These are phyloP conservation scores for Lepidurus apus DNA, from an alignment of 1,140 invertebrate species.

Conservation along the genomic window DNA sequence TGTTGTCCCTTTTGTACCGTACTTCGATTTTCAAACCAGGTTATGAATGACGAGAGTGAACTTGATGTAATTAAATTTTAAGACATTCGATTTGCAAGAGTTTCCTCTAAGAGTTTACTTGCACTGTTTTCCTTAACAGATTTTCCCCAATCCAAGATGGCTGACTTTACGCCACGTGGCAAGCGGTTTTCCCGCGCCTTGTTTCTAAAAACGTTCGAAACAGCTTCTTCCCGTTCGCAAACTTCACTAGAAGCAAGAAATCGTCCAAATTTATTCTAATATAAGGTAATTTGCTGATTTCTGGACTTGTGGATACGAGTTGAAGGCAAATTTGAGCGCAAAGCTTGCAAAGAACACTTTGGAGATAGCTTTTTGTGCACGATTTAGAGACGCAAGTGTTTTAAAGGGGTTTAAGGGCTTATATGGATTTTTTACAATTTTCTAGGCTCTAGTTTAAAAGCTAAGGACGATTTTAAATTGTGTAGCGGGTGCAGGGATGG, in stretches of 20 bases:
- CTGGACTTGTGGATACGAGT: too few relatives aligned
- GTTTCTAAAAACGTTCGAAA: too few relatives aligned
- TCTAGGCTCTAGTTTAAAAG: background rate
- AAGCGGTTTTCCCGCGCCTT: too few relatives aligned
- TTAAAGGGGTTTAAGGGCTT: background rate
- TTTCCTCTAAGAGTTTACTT: background rate
- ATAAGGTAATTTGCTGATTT: too few relatives aligned
- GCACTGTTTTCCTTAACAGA: background rate
- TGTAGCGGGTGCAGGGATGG: background rate
- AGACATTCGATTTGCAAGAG: background rate
- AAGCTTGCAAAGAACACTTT: too few relatives aligned
- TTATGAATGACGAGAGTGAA: constrained; percentile 3
- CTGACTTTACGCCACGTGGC: too few relatives aligned
- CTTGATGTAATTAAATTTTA: constrained; percentile 12
- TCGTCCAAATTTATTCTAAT: too few relatives aligned
- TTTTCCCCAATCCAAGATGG: background rate
- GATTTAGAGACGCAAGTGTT: too few relatives aligned
- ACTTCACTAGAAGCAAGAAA: too few relatives aligned
- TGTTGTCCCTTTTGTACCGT: constrained; percentile 18
- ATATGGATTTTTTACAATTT: background rate
- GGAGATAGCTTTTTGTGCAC: too few relatives aligned
- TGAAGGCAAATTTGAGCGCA: too few relatives aligned
- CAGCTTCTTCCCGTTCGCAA: too few relatives aligned
- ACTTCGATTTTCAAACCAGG: background rate
- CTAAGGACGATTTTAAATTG: background rate